These are phyloP conservation scores for Cydia pomonella DNA, from an alignment of 1,140 invertebrate species.

Conservation along the genomic window DNA sequence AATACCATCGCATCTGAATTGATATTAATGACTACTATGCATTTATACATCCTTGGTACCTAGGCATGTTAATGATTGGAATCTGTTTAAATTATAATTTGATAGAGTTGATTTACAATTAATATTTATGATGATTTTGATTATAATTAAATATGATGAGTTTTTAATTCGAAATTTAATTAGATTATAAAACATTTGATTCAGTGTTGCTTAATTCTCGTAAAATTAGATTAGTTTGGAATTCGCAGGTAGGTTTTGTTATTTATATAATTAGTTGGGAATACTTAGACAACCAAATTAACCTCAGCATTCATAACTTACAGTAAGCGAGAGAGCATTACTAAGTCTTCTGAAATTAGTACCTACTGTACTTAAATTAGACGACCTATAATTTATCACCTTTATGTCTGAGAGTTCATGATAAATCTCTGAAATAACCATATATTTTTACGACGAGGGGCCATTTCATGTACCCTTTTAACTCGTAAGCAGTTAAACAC, in stretches of 20 bases:
- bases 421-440: too few species aligned
- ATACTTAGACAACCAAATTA: background rate
- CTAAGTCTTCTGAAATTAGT: background rate
- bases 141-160: slow-evolving; percentile 28
- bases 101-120: slow-evolving; percentile 26
- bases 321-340: background rate
- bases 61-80: slow-evolving; percentile 32
- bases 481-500: too few species aligned
- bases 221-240: slow-evolving; percentile 8
- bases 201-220: slow-evolving; percentile 2
- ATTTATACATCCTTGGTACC: slow-evolving; percentile 33
- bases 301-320: slow-evolving; percentile 1
- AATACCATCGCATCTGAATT: slow-evolving; percentile 47
- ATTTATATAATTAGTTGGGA: slow-evolving; percentile 1
- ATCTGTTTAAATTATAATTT: slow-evolving; percentile 27
- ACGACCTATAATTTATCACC: too few species aligned
- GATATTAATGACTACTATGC: slow-evolving; percentile 42
- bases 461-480: too few species aligned
- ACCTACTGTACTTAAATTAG: background rate
- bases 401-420: too few species aligned
- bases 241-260: background rate
- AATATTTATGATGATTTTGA: background rate
- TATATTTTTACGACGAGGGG: too few species aligned
- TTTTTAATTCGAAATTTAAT: slow-evolving; percentile 19
- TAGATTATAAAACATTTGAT: background rate